These are phyloP conservation scores for Metacarcinus magister DNA, from an alignment of 2,888 invertebrate species.

Conservation along the genomic window DNA sequence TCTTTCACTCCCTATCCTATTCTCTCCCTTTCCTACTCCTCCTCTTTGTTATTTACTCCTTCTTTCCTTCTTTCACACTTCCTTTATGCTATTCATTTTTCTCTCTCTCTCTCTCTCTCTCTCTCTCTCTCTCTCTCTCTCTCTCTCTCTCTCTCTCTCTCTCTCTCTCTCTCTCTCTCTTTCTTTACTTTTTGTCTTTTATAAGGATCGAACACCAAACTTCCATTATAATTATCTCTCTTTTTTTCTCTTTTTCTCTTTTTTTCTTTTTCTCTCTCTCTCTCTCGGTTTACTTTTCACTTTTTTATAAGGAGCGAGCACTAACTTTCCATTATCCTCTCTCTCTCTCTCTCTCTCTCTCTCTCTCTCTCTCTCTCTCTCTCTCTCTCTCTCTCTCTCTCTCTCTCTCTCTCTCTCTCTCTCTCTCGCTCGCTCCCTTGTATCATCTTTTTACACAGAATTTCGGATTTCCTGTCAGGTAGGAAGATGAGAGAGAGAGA, in stretches of 20 bases:
- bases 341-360: background rate
- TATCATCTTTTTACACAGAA: background rate
- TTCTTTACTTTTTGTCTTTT: too few relatives aligned
- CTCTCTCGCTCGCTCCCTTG: constrained; percentile 3
- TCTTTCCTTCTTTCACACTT: background rate
- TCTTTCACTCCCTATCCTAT: background rate
- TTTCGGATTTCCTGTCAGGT: constrained; percentile 13
- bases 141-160: background rate
- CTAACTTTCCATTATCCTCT: too few relatives aligned
- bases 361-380: background rate
- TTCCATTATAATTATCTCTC: background rate
- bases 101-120: background rate
- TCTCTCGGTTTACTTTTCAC: background rate
- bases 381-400: constrained; percentile 7
- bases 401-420: constrained; percentile 26
- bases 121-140: background rate
- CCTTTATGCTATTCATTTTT: background rate
- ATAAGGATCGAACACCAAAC: too few relatives aligned
- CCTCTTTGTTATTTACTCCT: background rate
- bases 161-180: too few relatives aligned
- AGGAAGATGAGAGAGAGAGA: background rate
- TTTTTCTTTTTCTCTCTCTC: background rate
- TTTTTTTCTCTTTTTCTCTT: background rate
- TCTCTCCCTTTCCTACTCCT: too few relatives aligned
- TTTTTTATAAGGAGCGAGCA: too few relatives aligned